Conservation (phyloP, 2,888 invertebrate genomes). For the Lutraria lutraria region DNA sequence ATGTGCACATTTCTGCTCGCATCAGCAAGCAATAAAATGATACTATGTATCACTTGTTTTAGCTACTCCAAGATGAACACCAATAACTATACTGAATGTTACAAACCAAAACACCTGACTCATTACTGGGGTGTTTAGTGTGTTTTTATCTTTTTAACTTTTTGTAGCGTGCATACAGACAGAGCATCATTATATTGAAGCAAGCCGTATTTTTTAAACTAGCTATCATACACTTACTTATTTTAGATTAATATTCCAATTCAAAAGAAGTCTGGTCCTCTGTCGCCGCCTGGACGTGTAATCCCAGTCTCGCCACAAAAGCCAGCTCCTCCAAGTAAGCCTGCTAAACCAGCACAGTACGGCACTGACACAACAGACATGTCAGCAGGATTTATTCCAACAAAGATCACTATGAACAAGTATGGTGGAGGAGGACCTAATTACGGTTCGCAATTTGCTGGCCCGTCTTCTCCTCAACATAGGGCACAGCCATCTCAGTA, state of each 20-base stretch:
- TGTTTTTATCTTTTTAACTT: no score
- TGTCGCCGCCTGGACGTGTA: constrained; percentile 59
- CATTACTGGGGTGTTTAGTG: no score
- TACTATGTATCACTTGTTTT: neutral
- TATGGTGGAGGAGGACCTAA: constrained; percentile 80
- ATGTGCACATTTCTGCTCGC: neutral
- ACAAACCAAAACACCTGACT: no score
- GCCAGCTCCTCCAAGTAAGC: constrained; percentile 63
- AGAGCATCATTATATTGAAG: no score
- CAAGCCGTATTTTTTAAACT: no score
- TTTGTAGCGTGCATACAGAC: no score
- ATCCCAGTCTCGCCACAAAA: constrained; percentile 72
- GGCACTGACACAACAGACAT: constrained; percentile 36
- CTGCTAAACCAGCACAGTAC: constrained; percentile 52
- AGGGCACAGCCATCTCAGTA: constrained; percentile 57
- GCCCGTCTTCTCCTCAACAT: constrained; percentile 47
- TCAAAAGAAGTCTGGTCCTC: constrained; percentile 60
- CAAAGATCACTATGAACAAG: constrained; percentile 76
- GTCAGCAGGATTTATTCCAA: constrained; percentile 75
- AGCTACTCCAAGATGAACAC: no score
- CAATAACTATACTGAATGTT: no score
- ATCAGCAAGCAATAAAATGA: neutral
- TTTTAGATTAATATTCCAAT: constrained; percentile 67
- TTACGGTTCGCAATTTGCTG: constrained; percentile 74
- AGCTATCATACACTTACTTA: neutral